Conservation (phyloP, 2,797 vertebrate species). For the Tachyglossus aculeatus region DNA sequence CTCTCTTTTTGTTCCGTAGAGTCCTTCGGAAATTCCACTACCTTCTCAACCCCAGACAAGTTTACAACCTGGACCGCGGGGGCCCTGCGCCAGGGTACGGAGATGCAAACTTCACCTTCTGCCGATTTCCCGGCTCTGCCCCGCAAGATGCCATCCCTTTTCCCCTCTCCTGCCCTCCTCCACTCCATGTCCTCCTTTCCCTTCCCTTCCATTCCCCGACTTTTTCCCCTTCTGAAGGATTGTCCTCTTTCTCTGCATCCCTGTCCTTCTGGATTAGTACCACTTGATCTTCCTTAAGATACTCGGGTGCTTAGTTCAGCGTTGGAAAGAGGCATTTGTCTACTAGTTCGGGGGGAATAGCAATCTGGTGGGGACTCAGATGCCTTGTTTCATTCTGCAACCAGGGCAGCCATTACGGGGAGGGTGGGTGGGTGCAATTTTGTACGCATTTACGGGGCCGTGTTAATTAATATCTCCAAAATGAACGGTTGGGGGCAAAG, state of each 20-base stretch:
- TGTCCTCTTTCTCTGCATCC: neutral
- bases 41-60: constrained; percentile 92
- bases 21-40: constrained; percentile 94
- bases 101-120: neutral
- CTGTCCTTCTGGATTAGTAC: neutral
- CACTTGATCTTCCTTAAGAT: neutral
- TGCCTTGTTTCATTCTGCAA: neutral
- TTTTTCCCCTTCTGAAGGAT: neutral
- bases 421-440: neutral
- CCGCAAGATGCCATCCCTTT: accelerated
- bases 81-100: constrained; percentile 87
- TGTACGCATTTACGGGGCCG: neutral
- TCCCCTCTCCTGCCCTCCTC: neutral
- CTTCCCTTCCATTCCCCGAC: neutral
- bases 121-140: accelerated
- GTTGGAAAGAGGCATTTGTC: neutral
- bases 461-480: neutral
- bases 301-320: neutral
- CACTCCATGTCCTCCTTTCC: neutral
- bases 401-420: too few relatives aligned
- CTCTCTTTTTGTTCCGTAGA: constrained; percentile 58
- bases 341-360: neutral
- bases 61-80: constrained; percentile 90
- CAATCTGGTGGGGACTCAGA: neutral
- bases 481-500: neutral